Percentiles rank a stretch among this genome's conserved stretches.
These are phyloP conservation scores for Pelagia noctiluca DNA, from an alignment of 30 jellyfish, hydroid and myxozoan species.

Conservation along the genomic window DNA sequence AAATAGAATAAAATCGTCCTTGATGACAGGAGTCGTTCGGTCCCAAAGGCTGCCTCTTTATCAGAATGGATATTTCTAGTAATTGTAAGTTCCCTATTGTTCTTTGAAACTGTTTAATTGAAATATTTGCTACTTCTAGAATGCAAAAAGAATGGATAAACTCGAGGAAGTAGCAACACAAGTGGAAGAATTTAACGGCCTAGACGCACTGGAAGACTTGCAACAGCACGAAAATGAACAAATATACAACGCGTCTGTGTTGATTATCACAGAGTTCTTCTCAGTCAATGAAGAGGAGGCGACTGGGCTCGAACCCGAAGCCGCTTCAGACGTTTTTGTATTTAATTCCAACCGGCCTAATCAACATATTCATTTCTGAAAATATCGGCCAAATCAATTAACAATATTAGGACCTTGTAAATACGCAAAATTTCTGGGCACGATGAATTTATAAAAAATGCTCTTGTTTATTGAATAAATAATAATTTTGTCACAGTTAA, in stretches of 20 bases:
- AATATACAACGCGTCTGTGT: conserved; percentile 81
- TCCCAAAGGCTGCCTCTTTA: not conserved
- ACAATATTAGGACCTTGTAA: no score
- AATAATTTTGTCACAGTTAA: no score
- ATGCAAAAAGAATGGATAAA: conserved; percentile 79
- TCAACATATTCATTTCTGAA: conserved; percentile 67
- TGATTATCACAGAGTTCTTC: conserved; percentile 74
- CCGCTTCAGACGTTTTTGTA: conserved; percentile 59
- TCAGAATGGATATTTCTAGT: not conserved
- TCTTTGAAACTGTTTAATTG: not conserved
- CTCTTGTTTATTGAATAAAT: no score
- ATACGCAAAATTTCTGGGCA: no score
- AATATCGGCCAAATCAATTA: no score
- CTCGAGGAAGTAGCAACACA: conserved; percentile 62
- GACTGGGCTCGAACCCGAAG: conserved; percentile 77
- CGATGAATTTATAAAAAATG: no score
- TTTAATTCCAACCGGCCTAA: conserved; percentile 52
- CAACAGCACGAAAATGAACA: conserved; percentile 91
- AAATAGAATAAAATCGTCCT: not conserved
- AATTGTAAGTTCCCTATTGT: not conserved
- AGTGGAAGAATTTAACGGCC: conserved; percentile 90
- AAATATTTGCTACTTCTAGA: conserved; percentile 39
- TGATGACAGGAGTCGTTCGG: not conserved
- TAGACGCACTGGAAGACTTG: conserved; percentile 77
- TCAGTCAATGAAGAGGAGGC: conserved; percentile 74